Evolutionary conservation across 64 coral and sea anemone genomes (phyloP).

Genomic region (Trachythela sp.): DNA sequence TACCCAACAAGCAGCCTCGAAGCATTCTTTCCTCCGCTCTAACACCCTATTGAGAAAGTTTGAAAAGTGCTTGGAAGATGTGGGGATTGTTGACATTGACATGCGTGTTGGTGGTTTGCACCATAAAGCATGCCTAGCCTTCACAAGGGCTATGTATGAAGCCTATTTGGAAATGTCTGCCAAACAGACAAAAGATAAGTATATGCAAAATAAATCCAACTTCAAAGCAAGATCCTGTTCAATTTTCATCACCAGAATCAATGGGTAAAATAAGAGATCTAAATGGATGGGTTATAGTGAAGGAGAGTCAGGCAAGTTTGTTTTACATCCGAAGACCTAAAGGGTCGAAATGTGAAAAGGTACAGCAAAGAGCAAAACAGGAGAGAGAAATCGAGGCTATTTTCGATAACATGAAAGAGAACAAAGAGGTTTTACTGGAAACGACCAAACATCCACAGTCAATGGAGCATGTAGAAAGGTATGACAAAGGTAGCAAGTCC

Average conservation of each 20-base stretch:
- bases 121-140: neutral
- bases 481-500: conserved; percentile 18
- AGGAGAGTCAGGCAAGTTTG: conserved; percentile 3
- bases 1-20: neutral
- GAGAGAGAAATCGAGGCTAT: conserved; percentile 27
- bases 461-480: neutral
- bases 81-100: neutral
- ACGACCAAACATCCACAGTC: neutral
- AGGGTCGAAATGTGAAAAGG: neutral
- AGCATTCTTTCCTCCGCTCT: neutral
- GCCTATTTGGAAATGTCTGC: neutral
- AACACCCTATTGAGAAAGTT: neutral
- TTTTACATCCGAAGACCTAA: conserved; percentile 14
- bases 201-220: neutral
- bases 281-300: conserved; percentile 14
- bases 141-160: neutral
- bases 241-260: neutral
- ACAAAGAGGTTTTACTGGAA: conserved; percentile 26
- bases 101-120: conserved; percentile 13
- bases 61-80: neutral
- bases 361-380: neutral
- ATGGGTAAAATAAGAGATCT: conserved; percentile 22
- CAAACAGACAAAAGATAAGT: neutral
- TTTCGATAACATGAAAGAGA: neutral
- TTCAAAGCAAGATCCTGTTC: neutral